phyloP scores from a whole-genome alignment of 2,888 invertebrate species.

The Nephrotoma flavescens region DNA sequence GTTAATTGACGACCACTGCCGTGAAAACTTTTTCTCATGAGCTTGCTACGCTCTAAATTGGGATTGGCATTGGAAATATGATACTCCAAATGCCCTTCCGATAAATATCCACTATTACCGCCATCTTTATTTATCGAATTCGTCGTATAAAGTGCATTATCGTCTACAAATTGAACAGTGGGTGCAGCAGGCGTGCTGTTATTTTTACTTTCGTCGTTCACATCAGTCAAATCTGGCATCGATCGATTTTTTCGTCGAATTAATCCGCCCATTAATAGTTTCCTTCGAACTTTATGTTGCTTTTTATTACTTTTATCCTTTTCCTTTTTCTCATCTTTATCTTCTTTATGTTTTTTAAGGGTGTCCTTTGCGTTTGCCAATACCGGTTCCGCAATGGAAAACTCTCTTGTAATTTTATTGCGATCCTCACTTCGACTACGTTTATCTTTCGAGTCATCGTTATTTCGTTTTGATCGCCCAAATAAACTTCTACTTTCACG shows the following conservation, averaged over 20 bases:
- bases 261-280: slow-evolving; percentile 76
- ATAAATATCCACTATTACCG: slow-evolving; percentile 62
- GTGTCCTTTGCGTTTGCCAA: slow-evolving; percentile 35
- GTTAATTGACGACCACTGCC: slow-evolving; percentile 71
- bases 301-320: slow-evolving; percentile 70
- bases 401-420: slow-evolving; percentile 60
- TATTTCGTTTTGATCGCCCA: slow-evolving; percentile 50
- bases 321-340: slow-evolving; percentile 43
- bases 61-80: slow-evolving; percentile 52
- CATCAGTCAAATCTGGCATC: slow-evolving; percentile 82
- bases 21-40: slow-evolving; percentile 82
- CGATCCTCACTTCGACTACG: slow-evolving; percentile 72
- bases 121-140: slow-evolving; percentile 26
- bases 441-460: slow-evolving; percentile 55
- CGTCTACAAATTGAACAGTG: slow-evolving; percentile 45
- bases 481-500: slow-evolving; percentile 54
- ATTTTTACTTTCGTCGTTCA: slow-evolving; percentile 32
- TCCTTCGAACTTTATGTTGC: slow-evolving; percentile 78
- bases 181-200: slow-evolving; percentile 18
- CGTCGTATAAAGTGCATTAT: slow-evolving; percentile 55
- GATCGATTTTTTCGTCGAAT: slow-evolving; percentile 79
- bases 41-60: slow-evolving; percentile 68
- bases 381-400: slow-evolving; percentile 48
- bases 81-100: slow-evolving; percentile 76
- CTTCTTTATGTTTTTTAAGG: slow-evolving; percentile 42